A percentile compares a stretch with the other conserved stretches of the same genome.
Conservation (phyloP, 2,888 invertebrate species). For the Troides oblongomaculatus region DNA sequence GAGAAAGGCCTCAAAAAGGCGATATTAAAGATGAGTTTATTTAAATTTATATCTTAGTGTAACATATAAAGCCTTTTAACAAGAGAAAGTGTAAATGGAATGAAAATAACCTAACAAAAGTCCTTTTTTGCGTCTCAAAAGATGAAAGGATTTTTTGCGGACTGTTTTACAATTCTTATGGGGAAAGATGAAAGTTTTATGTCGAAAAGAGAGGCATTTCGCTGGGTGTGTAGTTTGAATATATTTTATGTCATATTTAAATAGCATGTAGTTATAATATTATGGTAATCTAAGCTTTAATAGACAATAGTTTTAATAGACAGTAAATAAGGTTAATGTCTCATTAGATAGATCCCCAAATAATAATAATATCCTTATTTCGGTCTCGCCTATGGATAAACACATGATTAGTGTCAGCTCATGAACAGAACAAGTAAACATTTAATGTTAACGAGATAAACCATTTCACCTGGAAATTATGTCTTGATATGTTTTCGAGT, state of each 20-base stretch:
- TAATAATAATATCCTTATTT: neutral
- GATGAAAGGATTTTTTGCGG: neutral
- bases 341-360: neutral
- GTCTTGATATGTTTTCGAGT: neutral
- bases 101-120: neutral
- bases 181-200: neutral
- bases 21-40: neutral
- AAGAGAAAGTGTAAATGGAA: neutral
- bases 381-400: neutral
- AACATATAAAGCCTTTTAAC: neutral
- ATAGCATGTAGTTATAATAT: neutral
- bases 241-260: neutral
- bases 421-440: neutral
- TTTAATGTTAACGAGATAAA: neutral
- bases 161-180: neutral
- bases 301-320: too few relatives aligned
- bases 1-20: neutral
- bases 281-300: too few relatives aligned
- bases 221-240: neutral
- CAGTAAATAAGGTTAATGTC: too few relatives aligned
- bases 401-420: neutral
- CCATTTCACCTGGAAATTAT: neutral
- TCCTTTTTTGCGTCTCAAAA: neutral
- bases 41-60: neutral
- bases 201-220: neutral